Percentiles rank a stretch among this genome's conserved stretches.
These are phyloP conservation scores for Ichneumoninae sp. DNA, from an alignment of 2,888 invertebrate genomes.

Conservation along the genomic window DNA sequence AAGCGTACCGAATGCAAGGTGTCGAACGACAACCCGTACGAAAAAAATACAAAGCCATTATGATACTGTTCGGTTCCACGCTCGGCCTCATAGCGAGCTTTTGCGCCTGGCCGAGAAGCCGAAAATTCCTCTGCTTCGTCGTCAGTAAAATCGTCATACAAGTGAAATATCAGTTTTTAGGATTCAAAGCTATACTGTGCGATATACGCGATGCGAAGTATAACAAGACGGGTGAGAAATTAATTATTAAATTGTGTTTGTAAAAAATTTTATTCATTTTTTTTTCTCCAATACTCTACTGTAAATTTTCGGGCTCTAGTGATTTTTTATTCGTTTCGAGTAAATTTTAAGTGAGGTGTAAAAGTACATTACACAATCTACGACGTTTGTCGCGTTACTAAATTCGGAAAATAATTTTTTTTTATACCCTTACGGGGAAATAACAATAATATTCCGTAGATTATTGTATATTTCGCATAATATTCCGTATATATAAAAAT, in stretches of 20 bases:
- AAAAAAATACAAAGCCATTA: slow-evolving; percentile 62
- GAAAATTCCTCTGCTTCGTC: slow-evolving; percentile 86
- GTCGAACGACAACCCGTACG: slow-evolving; percentile 38
- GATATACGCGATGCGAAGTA: slow-evolving; percentile 86
- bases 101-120: slow-evolving; percentile 79
- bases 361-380: too few relatives aligned
- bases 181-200: slow-evolving; percentile 86
- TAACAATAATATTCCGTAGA: too few relatives aligned
- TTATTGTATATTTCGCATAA: too few relatives aligned
- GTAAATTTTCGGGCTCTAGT: too few relatives aligned
- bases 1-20: slow-evolving; percentile 53
- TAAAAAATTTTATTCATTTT: too few relatives aligned
- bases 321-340: too few relatives aligned
- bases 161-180: slow-evolving; percentile 87
- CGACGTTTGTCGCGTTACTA: too few relatives aligned
- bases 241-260: background rate
- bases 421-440: too few relatives aligned
- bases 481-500: too few relatives aligned
- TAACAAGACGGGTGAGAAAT: slow-evolving; percentile 86
- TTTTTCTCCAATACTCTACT: too few relatives aligned
- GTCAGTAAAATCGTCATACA: slow-evolving; percentile 80
- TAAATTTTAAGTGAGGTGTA: too few relatives aligned
- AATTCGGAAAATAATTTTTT: too few relatives aligned
- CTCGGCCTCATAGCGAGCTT: slow-evolving; percentile 66
- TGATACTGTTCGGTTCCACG: slow-evolving; percentile 68